Conservation (phyloP, 2,797 vertebrate genomes). For the Bradypus variegatus region DNA sequence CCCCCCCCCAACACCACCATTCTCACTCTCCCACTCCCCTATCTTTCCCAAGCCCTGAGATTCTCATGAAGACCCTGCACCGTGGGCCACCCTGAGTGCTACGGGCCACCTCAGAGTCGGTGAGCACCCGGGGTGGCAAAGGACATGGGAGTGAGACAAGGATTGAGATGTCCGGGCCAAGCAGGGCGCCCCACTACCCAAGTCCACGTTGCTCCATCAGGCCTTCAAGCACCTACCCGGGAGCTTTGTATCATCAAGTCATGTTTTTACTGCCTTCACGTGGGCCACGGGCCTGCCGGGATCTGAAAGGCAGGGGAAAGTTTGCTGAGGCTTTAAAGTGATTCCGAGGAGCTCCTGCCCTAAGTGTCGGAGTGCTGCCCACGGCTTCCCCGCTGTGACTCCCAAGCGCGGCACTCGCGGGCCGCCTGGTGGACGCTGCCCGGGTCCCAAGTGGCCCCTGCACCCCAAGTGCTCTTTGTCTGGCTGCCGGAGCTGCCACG, state of each 20-base stretch:
- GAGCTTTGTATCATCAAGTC: background rate
- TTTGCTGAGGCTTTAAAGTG: background rate
- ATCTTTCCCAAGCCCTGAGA: background rate
- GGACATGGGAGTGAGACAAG: background rate
- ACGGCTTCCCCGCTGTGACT: background rate
- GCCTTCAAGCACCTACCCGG: background rate
- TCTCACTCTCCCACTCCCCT: background rate
- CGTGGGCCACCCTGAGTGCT: background rate
- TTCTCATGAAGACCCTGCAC: background rate
- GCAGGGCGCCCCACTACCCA: background rate
- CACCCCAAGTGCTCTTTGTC: background rate
- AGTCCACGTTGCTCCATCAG: background rate
- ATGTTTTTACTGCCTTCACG: background rate
- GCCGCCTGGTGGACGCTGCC: background rate
- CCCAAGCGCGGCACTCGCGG: background rate
- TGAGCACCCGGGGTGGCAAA: background rate
- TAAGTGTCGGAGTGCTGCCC: background rate
- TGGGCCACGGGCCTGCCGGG: background rate
- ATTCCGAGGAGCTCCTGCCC: background rate
- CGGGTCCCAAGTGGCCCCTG: background rate
- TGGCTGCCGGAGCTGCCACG: background rate
- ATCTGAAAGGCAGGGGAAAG: background rate
- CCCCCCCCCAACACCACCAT: too few species aligned
- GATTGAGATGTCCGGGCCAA: background rate
- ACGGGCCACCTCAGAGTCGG: background rate